A percentile compares a stretch with the other conserved stretches of the same genome.
Conservation (phyloP, 2,888 invertebrate species). For the Clivina fossor region DNA sequence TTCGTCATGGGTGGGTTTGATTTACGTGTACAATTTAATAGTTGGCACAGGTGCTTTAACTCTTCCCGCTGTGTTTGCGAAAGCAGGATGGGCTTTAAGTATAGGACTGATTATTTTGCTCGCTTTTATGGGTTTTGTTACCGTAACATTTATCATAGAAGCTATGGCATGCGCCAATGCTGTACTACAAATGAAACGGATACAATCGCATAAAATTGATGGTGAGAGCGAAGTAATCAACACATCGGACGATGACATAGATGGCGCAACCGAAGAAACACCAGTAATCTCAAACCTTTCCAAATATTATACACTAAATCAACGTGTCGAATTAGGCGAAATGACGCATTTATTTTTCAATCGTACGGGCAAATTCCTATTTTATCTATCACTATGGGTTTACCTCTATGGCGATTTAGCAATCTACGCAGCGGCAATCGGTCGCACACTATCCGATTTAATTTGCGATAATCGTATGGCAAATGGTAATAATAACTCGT, state of each 20-base stretch:
- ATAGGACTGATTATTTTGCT: slow-evolving; percentile 74
- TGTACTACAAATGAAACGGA: slow-evolving; percentile 70
- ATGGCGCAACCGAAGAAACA: slow-evolving; percentile 55
- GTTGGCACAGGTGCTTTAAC: slow-evolving; percentile 97
- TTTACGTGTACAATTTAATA: slow-evolving; percentile 95
- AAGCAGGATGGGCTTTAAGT: slow-evolving; percentile 91
- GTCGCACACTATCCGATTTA: slow-evolving; percentile 89
- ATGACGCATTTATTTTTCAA: slow-evolving; percentile 90
- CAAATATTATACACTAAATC: slow-evolving; percentile 66
- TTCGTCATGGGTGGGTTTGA: slow-evolving; percentile 76
- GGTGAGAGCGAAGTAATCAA: slow-evolving; percentile 51
- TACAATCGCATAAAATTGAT: slow-evolving; percentile 69
- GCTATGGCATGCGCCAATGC: slow-evolving; percentile 95
- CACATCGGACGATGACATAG: slow-evolving; percentile 47
- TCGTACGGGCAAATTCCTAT: slow-evolving; percentile 74
- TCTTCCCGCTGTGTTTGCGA: slow-evolving; percentile 86
- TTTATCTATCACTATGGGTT: slow-evolving; percentile 82
- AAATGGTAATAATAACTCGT: slow-evolving; percentile 40
- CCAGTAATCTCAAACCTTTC: slow-evolving; percentile 50
- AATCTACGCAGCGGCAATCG: slow-evolving; percentile 93
- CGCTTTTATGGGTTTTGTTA: slow-evolving; percentile 89
- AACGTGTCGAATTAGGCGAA: slow-evolving; percentile 81
- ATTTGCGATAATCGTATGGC: slow-evolving; percentile 65
- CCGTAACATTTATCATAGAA: slow-evolving; percentile 95
- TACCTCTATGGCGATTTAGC: slow-evolving; percentile 96